Evolutionary conservation across 2,888 invertebrate genomes (phyloP).

Genomic region (Rotaria magnacalcarata): DNA sequence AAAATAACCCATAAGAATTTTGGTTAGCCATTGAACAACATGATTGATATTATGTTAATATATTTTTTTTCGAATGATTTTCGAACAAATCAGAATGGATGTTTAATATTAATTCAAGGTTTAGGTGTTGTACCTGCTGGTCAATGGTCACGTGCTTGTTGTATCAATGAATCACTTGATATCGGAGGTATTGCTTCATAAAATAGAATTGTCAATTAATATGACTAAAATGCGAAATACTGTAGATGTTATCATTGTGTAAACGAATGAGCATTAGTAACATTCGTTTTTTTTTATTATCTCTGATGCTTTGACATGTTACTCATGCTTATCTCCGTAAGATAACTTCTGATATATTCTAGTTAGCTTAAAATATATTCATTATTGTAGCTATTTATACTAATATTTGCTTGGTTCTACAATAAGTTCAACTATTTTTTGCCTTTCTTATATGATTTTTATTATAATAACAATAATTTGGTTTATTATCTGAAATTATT

Average conservation of each 20-base stretch:
- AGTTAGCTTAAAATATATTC: too few species aligned
- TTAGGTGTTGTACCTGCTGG: not conserved
- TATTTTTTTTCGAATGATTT: not conserved
- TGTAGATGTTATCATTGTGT: not conserved
- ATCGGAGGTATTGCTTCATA: not conserved
- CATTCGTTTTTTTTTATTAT: too few species aligned
- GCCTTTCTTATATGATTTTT: too few species aligned
- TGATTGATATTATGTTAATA: not conserved
- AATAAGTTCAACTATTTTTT: too few species aligned
- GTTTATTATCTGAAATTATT: too few species aligned
- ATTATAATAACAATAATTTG: too few species aligned
- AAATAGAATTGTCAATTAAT: too few species aligned
- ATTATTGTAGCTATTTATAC: too few species aligned
- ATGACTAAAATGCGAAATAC: too few species aligned
- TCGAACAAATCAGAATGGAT: not conserved
- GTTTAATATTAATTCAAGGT: conserved; percentile 31
- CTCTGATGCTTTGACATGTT: not conserved
- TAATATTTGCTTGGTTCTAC: too few species aligned
- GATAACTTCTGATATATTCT: too few species aligned
- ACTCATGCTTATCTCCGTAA: too few species aligned
- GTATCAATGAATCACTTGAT: not conserved
- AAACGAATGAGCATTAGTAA: not conserved
- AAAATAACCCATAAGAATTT: not conserved
- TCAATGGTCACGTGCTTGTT: conserved; percentile 11
- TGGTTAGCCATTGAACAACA: not conserved